These are phyloP conservation scores for Pseudochirops corinnae DNA, from an alignment of 2,797 vertebrate genomes.

Conservation along the genomic window DNA sequence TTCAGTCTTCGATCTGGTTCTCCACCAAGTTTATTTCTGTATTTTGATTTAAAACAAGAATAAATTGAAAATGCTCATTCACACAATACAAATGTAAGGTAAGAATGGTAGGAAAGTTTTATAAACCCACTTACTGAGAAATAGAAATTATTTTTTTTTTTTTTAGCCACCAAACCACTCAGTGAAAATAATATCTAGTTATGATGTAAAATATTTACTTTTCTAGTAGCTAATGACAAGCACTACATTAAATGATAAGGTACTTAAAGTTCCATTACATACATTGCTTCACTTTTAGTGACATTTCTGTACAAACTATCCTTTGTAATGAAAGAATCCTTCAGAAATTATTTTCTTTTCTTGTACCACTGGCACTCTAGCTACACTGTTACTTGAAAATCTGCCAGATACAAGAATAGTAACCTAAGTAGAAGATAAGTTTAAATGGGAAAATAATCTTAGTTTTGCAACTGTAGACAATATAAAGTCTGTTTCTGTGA, in stretches of 20 bases:
- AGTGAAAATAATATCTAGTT: neutral
- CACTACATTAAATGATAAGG: neutral
- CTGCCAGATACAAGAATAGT: neutral
- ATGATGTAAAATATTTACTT: neutral
- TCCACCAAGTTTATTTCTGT: neutral
- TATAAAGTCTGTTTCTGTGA: neutral
- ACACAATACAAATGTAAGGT: neutral
- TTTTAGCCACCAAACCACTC: neutral
- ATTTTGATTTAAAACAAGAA: neutral
- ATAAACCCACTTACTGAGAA: neutral
- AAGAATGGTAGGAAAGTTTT: neutral
- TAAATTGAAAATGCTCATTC: neutral
- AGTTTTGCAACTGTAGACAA: neutral
- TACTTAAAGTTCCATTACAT: neutral
- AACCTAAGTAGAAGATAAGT: neutral
- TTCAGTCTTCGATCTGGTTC: neutral
- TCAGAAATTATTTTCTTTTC: neutral
- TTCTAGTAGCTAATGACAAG: neutral
- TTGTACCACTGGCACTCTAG: neutral
- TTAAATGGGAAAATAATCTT: neutral
- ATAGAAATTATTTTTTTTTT: neutral
- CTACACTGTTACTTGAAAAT: neutral
- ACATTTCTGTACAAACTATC: neutral
- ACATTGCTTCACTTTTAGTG: neutral
- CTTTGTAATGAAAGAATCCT: neutral